phyloP scores from a whole-genome alignment of 2,797 vertebrate genomes.

The Oryzias sinensis region DNA sequence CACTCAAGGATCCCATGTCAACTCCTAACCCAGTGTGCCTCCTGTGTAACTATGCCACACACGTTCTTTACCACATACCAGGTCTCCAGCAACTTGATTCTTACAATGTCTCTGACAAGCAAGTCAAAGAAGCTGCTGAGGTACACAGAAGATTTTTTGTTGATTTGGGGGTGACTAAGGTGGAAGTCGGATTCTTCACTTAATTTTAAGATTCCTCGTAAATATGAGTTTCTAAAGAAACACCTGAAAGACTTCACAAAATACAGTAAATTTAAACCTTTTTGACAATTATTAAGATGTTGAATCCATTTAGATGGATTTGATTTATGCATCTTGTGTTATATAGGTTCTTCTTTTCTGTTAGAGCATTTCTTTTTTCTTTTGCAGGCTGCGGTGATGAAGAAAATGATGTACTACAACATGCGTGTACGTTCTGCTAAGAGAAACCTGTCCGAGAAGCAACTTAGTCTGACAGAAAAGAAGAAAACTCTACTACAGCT shows the following conservation, averaged over 20 bases:
- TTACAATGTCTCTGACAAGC: conserved; percentile 79
- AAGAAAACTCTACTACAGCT: conserved; percentile 73
- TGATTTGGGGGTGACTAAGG: background rate
- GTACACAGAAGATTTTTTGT: conserved; percentile 59
- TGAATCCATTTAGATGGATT: background rate
- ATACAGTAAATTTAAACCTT: no score
- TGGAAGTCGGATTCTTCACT: background rate
- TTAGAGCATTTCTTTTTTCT: conserved; percentile 4
- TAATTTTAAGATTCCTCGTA: background rate
- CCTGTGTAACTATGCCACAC: conserved; percentile 86
- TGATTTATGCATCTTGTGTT: background rate
- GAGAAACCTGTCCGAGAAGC: conserved; percentile 75
- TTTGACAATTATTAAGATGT: no score
- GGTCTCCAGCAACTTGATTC: conserved; percentile 83
- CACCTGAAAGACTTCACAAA: no score
- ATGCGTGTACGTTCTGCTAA: conserved; percentile 82
- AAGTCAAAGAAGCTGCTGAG: conserved; percentile 85
- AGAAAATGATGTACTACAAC: conserved; percentile 93
- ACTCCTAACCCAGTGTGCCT: conserved; percentile 85
- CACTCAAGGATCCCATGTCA: conserved; percentile 83
- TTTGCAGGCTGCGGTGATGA: conserved; percentile 82
- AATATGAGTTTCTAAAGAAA: background rate
- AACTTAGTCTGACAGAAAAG: conserved; percentile 73
- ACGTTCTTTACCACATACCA: conserved; percentile 88
- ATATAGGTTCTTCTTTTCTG: background rate